phyloP scores from a whole-genome alignment of 2,797 vertebrate genomes.

The Iguana delicatissima region DNA sequence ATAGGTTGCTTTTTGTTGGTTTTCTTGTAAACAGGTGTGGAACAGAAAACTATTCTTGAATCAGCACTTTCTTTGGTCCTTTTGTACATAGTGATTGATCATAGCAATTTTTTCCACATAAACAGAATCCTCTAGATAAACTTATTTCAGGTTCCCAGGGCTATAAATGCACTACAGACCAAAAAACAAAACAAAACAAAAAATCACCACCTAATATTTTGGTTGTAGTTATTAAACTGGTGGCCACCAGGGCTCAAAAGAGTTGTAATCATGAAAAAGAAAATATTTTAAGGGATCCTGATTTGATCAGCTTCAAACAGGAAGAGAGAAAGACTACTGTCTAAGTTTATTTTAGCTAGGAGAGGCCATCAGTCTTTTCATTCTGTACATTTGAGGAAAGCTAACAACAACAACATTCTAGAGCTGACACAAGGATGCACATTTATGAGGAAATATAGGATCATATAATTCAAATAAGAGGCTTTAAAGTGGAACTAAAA shows the following conservation, averaged over 20 bases:
- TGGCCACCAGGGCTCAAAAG: conserved; percentile 48
- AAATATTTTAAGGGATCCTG: conserved; percentile 44
- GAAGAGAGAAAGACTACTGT: conserved; percentile 15
- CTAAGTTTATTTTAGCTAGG: conserved; percentile 25
- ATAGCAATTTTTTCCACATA: conserved; percentile 73
- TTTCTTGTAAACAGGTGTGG: conserved; percentile 29
- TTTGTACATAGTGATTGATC: conserved; percentile 62
- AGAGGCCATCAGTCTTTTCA: conserved; percentile 62
- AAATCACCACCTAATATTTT: conserved; percentile 50
- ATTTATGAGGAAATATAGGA: neutral
- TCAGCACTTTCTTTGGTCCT: conserved; percentile 68
- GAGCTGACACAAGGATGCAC: conserved; percentile 27
- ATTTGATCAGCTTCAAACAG: conserved; percentile 56
- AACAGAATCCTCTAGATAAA: conserved; percentile 71
- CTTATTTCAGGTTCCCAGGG: conserved; percentile 57
- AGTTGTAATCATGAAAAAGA: conserved; percentile 40
- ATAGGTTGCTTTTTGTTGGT: neutral
- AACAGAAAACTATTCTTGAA: conserved; percentile 58
- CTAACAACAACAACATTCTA: conserved; percentile 13
- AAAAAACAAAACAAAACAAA: conserved; percentile 17
- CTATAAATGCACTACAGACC: conserved; percentile 57
- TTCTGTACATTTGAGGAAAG: conserved; percentile 32
- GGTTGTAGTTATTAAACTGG: conserved; percentile 61
- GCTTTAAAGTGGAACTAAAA: neutral
- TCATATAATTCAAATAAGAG: neutral